Conservation (phyloP, 2,113 vertebrate species). For the Eretmodus cyanostictus region DNA sequence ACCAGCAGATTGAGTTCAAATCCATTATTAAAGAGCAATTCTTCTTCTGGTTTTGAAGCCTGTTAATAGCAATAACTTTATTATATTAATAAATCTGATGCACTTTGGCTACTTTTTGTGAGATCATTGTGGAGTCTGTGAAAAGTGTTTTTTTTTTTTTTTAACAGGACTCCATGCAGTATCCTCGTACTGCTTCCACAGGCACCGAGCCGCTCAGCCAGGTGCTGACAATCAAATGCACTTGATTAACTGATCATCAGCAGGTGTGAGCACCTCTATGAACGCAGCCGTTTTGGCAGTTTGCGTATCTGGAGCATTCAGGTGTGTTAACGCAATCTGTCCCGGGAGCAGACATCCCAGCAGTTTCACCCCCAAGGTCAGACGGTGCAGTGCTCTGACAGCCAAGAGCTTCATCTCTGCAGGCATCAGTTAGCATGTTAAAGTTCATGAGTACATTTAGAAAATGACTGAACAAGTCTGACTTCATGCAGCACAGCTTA, state of each 20-base stretch:
- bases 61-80: not conserved
- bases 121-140: not conserved
- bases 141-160: not conserved
- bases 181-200: not conserved
- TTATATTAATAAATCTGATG: not conserved
- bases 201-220: rapidly evolving
- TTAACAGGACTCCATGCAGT: not conserved
- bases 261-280: not conserved
- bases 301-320: not conserved
- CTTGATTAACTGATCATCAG: not conserved
- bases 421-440: not conserved
- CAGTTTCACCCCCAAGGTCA: not conserved
- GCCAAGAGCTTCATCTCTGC: not conserved
- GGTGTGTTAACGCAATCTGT: not conserved
- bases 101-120: not conserved
- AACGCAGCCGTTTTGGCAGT: not conserved
- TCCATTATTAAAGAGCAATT: not conserved
- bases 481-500: not conserved
- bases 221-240: not conserved
- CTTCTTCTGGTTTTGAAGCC: not conserved
- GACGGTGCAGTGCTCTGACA: not conserved
- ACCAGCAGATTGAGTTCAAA: not conserved
- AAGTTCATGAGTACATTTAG: not conserved
- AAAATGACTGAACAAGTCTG: not conserved
- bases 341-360: not conserved